These are phyloP conservation scores for Pseudotriccus pelzelni DNA, from an alignment of 2,797 vertebrate genomes.

Conservation along the genomic window DNA sequence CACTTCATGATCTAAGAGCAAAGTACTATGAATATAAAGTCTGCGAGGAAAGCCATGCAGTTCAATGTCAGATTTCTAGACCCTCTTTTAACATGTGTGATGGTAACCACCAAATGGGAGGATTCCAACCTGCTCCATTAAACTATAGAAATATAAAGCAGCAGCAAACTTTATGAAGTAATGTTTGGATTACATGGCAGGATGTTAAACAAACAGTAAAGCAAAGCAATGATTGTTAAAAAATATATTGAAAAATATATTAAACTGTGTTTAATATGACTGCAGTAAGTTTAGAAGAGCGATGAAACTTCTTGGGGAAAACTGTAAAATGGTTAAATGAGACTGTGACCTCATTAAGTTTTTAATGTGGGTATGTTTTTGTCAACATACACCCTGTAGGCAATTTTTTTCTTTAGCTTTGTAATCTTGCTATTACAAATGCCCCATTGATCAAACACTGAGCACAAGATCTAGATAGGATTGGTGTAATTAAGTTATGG, in stretches of 20 bases:
- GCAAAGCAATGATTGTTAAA: constrained; percentile 30
- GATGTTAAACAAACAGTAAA: constrained; percentile 53
- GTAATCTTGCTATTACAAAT: constrained; percentile 40
- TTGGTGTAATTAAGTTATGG: background rate
- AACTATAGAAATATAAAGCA: constrained; percentile 12
- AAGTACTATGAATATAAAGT: background rate
- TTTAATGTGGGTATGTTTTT: constrained; percentile 53
- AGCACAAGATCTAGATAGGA: background rate
- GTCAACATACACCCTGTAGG: background rate
- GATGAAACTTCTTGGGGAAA: constrained; percentile 27
- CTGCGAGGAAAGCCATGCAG: background rate
- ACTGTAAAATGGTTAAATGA: constrained; percentile 31
- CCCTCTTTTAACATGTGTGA: background rate
- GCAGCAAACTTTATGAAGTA: constrained; percentile 53
- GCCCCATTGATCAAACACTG: constrained; percentile 21
- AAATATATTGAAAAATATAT: constrained; percentile 9
- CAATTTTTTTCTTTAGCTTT: background rate
- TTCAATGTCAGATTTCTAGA: background rate
- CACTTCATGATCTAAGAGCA: background rate
- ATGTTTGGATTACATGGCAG: constrained; percentile 33
- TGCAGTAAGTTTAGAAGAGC: background rate
- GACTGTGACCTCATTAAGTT: constrained; percentile 6
- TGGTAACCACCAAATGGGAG: background rate
- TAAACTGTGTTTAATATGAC: background rate
- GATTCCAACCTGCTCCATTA: background rate